Percentiles rank a stretch among this genome's conserved stretches.
These are phyloP conservation scores for Montipora sp. DNA, from an alignment of 64 coral and sea anemone species.

Conservation along the genomic window DNA sequence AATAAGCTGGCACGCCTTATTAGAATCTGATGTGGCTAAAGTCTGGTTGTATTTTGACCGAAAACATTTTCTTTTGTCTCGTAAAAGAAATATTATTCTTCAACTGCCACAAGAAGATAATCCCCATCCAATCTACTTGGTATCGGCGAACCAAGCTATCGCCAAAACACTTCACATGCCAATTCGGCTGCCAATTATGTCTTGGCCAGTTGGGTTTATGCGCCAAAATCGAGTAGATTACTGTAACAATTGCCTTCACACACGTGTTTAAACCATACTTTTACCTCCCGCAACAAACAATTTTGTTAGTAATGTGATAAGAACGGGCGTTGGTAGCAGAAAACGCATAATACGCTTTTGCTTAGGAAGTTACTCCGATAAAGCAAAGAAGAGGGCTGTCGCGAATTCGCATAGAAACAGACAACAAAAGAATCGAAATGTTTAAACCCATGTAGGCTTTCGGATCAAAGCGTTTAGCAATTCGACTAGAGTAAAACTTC, in stretches of 20 bases:
- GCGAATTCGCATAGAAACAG: background rate
- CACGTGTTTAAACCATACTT: background rate
- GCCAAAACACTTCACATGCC: constrained; percentile 22
- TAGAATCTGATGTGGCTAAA: background rate
- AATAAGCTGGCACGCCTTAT: background rate
- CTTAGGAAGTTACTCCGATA: background rate
- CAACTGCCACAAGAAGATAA: constrained; percentile 17
- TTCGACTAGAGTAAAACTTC: background rate
- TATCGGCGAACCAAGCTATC: background rate
- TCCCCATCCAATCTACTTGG: constrained; percentile 51
- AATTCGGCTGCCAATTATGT: constrained; percentile 3
- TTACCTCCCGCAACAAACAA: background rate
- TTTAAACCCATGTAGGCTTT: too few relatives aligned
- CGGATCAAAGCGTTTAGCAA: background rate
- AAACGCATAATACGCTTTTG: constrained; percentile 5
- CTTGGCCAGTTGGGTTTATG: background rate
- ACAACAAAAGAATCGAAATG: background rate
- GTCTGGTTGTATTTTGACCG: background rate
- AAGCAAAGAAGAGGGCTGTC: background rate
- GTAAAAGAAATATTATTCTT: background rate
- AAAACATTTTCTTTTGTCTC: constrained; percentile 6
- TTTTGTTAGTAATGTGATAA: background rate
- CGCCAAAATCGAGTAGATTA: constrained; percentile 1
- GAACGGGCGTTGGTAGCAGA: background rate
- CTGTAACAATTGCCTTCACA: background rate